Conservation (phyloP, 1,140 invertebrate genomes). For the Philopotamus ludificatus region DNA sequence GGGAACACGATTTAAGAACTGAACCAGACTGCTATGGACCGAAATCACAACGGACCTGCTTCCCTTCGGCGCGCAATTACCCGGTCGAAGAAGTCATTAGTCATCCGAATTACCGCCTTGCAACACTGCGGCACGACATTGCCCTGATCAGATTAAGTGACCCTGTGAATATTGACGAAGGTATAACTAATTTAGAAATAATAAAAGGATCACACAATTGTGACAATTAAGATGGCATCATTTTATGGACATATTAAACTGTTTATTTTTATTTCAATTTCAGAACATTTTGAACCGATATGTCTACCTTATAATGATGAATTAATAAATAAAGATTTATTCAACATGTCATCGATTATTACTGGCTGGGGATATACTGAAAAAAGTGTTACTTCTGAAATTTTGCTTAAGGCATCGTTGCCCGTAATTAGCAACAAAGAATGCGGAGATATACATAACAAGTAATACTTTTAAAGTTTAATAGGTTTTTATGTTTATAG, state of each 20-base stretch:
- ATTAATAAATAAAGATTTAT: slow-evolving; percentile 31
- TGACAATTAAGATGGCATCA: no score
- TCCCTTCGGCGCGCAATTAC: slow-evolving; percentile 61
- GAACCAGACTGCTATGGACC: slow-evolving; percentile 61
- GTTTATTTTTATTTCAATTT: slow-evolving; percentile 14
- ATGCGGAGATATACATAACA: slow-evolving; percentile 34
- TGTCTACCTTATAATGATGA: slow-evolving; percentile 60
- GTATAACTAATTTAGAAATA: no score
- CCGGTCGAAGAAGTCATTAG: slow-evolving; percentile 54
- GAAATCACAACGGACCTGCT: slow-evolving; percentile 53
- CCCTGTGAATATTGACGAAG: no score
- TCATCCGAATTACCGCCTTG: slow-evolving; percentile 57
- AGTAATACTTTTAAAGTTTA: not conserved
- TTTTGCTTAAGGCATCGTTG: slow-evolving; percentile 46
- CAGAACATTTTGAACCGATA: slow-evolving; percentile 61
- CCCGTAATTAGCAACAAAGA: slow-evolving; percentile 31
- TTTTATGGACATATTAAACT: not conserved
- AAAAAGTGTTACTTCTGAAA: slow-evolving; percentile 46
- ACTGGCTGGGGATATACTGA: slow-evolving; percentile 69
- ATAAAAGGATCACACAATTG: no score
- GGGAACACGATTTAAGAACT: slow-evolving; percentile 61
- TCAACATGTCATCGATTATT: slow-evolving; percentile 47
- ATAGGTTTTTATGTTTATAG: no score
- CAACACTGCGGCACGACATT: slow-evolving; percentile 60
- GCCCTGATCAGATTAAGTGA: slow-evolving; percentile 64